Base-by-base conservation (phyloP, 2,888 invertebrate species). In the Ganaspis brasiliensis region DNA sequence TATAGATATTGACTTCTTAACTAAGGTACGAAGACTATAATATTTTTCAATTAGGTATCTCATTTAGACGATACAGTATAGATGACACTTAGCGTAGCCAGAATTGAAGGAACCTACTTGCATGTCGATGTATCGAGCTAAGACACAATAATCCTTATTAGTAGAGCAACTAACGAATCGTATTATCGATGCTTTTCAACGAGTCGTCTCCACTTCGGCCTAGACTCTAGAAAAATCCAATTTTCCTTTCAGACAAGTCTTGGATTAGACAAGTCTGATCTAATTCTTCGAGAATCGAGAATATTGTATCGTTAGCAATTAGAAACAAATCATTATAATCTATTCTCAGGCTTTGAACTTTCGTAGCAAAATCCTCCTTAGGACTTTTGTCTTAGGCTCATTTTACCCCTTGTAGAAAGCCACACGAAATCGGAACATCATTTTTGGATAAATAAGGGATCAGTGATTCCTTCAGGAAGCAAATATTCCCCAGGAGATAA, bases 11-110 rank as follows among this genome's bases (percentile, higher is more conserved):
- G 79, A 83, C 79, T 83, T 83, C 77, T 78, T 80, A 79, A 79
- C 61, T 78, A 86, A 83, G 78, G 80, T 82, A 84, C 84, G 82
- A 84, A 81, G 81, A 84, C 82, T 89, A 86, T 84, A 86, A 85
- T 90, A 89, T 86, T 89, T 89, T 90, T 85, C 81, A 85, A 84
- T 84, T 87, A 86, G 86, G 77, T 85, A 84, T 87, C 82, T 85
- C 79, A 82, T 79, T 80, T 85, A 81, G 82, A 83, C 37, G 71
- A 75, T 84, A 82, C 75, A 78, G 67, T 77, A 78, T 76, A 76
- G 75, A 67, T 76, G 72, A 76, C 73, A 77, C 67, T 73, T 84
- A 83, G 83, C 77, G 80, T 85, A 86, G 82, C 79, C 79, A 61
- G 78, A 77, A 70, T 80, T 83, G 82, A 79, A 67, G 79, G 76